Evolutionary conservation across 2,797 vertebrate species (phyloP).

Genomic region (Sphenopsis melanotis): DNA sequence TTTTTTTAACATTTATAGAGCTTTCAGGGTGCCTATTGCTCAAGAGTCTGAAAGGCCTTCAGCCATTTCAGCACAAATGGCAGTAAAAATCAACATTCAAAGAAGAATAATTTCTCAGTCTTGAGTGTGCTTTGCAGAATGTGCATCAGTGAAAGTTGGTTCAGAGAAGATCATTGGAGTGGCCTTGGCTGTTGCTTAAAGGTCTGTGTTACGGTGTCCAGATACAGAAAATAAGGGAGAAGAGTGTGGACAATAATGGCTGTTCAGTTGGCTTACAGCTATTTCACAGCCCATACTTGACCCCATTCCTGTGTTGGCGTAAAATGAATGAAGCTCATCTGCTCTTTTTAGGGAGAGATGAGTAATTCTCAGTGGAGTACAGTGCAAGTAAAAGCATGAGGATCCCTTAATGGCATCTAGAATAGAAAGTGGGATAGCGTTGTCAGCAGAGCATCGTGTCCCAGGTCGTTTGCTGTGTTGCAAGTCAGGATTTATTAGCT

Average conservation of each 20-base stretch:
- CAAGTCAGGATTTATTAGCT: background rate
- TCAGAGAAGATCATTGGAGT: background rate
- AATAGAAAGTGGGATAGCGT: background rate
- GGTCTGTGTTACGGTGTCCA: background rate
- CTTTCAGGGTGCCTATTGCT: background rate
- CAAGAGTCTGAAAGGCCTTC: background rate
- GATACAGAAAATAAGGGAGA: background rate
- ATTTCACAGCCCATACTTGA: background rate
- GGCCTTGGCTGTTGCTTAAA: background rate
- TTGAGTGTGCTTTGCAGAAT: background rate
- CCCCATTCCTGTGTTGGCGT: background rate
- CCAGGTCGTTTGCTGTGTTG: background rate
- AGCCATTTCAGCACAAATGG: background rate
- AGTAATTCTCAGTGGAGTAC: background rate
- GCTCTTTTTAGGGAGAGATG: background rate
- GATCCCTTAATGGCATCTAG: constrained; percentile 11
- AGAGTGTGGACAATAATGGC: background rate
- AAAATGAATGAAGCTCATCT: background rate
- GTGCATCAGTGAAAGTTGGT: background rate
- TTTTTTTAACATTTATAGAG: background rate
- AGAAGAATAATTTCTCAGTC: background rate
- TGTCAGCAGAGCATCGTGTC: background rate
- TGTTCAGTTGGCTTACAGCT: background rate
- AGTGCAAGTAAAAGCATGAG: background rate
- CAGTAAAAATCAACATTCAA: background rate